A percentile compares a stretch with the other conserved stretches of the same genome.
Evolutionary conservation across 2,797 vertebrate genomes (phyloP).

Genomic region (Esox masquinongy): DNA sequence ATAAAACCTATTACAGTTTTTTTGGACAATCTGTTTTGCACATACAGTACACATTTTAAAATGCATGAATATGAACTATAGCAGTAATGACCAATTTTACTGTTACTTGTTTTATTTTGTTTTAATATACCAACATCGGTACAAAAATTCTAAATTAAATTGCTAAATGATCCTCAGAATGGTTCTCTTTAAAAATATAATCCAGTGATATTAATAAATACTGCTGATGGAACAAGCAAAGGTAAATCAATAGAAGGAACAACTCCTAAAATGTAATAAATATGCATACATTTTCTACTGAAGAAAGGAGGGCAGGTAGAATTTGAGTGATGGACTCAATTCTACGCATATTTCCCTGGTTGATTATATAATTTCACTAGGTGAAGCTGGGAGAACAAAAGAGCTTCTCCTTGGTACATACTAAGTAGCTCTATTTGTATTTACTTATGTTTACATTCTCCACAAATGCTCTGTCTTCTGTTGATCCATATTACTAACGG

Average conservation of each 20-base stretch:
- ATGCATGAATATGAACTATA: too few relatives aligned
- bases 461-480: not conserved
- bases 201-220: conserved; percentile 53
- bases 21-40: too few relatives aligned
- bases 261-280: conserved; percentile 64
- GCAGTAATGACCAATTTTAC: too few relatives aligned
- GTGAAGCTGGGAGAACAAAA: conserved; percentile 3
- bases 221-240: conserved; percentile 41
- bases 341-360: conserved; percentile 39
- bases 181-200: too few relatives aligned
- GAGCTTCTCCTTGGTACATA: not conserved
- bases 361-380: conserved; percentile 25
- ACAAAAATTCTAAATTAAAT: too few relatives aligned
- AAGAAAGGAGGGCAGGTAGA: conserved; percentile 28
- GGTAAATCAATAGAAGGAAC: conserved; percentile 54
- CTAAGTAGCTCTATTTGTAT: not conserved
- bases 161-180: too few relatives aligned
- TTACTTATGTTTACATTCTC: not conserved
- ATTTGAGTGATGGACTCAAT: conserved; percentile 30
- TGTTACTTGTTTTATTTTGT: too few relatives aligned
- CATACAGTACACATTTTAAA: too few relatives aligned
- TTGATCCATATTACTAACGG: not conserved
- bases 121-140: too few relatives aligned
- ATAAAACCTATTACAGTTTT: too few relatives aligned
- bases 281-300: conserved; percentile 52